Evolutionary conservation across 2,888 invertebrate species (phyloP), one percentile per base, ranked within the genome.

Genomic region (Gandaritis pyraliata): DNA sequence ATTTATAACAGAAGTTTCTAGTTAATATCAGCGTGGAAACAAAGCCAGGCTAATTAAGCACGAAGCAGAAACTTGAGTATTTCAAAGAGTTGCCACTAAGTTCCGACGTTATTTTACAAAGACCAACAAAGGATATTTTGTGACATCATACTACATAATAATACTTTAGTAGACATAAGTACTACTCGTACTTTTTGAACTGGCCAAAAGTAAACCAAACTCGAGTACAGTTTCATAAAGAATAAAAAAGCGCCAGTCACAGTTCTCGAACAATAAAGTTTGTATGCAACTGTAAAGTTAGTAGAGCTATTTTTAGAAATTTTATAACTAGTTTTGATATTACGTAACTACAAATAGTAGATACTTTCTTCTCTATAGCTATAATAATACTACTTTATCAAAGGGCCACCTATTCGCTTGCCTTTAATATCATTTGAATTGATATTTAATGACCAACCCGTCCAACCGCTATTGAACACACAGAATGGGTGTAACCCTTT

Each of bases 51-150:
- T 70, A 73, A 75, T 73, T 73, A 73, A 64, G 62, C 62, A 62
- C 30, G 54, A 70, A 13, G 47, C 11, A 30, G 63, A 60, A 73
- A 73, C 64, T 74, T 72, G 66, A 74, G 75, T 74, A 75, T 76
- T 78, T 49, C 69, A 69, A 66, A 60, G 66, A 61, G 64, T 67
- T 69, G 66, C 66, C 65, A 66, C 62, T 59, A 55, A 70, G 73
- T 72, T 76, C 69, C 72, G 71, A 71, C 69, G 69, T 68, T 70
- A 73, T 72, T 75, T 68, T 66, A 66, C 64, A 68, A 69, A 76
- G 74, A 69, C 71, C 63, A 62, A 58, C 53, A 57, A 58, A 39
- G 49, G 43, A n/a, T 52, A 49, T 61, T 57, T 36, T 30, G 50
- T 38, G 41, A 41, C 15, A 13, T 41, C 13, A 41, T 41, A 13